A percentile compares a stretch with the other conserved stretches of the same genome.
Evolutionary conservation across 2,797 vertebrate genomes (phyloP).

Genomic region (Amblyraja radiata): DNA sequence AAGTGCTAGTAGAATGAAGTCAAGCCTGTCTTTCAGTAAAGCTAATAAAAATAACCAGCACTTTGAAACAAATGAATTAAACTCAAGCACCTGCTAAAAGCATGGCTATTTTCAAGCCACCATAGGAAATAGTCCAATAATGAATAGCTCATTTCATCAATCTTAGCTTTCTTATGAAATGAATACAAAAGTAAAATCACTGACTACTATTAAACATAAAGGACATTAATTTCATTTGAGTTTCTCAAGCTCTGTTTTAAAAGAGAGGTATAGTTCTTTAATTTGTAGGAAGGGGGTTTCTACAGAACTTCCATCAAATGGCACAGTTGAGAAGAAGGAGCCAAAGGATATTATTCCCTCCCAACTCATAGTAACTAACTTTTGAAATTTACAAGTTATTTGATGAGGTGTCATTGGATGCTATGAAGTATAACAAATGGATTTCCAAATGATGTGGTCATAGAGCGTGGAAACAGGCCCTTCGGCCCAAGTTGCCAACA

Average conservation of each 20-base stretch:
- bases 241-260: neutral
- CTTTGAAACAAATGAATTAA: neutral
- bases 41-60: conserved; percentile 1
- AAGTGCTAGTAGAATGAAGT: neutral
- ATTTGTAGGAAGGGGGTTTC: neutral
- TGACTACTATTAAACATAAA: neutral
- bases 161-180: neutral
- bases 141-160: neutral
- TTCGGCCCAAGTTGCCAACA: too few relatives aligned
- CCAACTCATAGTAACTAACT: neutral
- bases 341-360: neutral
- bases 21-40: neutral
- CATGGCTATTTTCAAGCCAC: neutral
- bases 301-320: neutral
- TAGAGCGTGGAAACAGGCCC: neutral
- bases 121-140: neutral
- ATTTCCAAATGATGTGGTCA: neutral
- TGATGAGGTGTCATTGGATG: neutral
- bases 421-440: neutral
- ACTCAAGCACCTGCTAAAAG: neutral
- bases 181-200: neutral
- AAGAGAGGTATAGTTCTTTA: neutral
- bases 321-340: neutral
- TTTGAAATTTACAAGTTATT: neutral
- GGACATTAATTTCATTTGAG: neutral